phyloP scores from a whole-genome alignment of 2,888 invertebrate species.

The Thumatha senex region DNA sequence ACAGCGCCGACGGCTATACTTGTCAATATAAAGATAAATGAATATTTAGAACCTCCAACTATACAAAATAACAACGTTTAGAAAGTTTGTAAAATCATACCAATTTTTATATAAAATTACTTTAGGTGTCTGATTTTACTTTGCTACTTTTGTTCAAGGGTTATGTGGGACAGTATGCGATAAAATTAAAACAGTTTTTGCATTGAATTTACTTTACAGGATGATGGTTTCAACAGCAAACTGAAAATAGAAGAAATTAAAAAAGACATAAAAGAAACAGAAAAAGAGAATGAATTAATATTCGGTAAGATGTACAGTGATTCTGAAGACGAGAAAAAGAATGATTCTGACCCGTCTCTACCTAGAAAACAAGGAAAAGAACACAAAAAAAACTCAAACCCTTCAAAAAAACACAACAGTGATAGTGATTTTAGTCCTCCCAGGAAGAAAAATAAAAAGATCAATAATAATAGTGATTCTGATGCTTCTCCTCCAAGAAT shows the following conservation, averaged over 20 bases:
- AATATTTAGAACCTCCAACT: no score
- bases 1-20: no score
- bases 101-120: no score
- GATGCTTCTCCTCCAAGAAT: constrained; percentile 39
- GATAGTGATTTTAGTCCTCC: constrained; percentile 71
- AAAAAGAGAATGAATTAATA: constrained; percentile 72
- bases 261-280: constrained; percentile 58
- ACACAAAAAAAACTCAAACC: constrained; percentile 20
- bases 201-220: constrained; percentile 46
- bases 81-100: no score
- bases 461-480: constrained; percentile 36
- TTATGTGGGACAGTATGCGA: not conserved
- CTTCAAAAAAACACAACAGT: constrained; percentile 37
- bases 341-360: constrained; percentile 50
- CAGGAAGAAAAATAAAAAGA: constrained; percentile 16
- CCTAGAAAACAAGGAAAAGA: constrained; percentile 25
- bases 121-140: no score
- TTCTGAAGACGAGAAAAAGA: constrained; percentile 68
- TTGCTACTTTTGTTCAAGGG: no score
- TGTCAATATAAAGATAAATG: no score
- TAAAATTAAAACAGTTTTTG: not conserved
- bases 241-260: constrained; percentile 73
- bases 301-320: constrained; percentile 81
- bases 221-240: constrained; percentile 78
- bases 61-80: no score